A percentile compares a stretch with the other conserved stretches of the same genome.
These are phyloP conservation scores for Chaenocephalus aceratus DNA, from an alignment of 2,113 vertebrate genomes.

Conservation along the genomic window DNA sequence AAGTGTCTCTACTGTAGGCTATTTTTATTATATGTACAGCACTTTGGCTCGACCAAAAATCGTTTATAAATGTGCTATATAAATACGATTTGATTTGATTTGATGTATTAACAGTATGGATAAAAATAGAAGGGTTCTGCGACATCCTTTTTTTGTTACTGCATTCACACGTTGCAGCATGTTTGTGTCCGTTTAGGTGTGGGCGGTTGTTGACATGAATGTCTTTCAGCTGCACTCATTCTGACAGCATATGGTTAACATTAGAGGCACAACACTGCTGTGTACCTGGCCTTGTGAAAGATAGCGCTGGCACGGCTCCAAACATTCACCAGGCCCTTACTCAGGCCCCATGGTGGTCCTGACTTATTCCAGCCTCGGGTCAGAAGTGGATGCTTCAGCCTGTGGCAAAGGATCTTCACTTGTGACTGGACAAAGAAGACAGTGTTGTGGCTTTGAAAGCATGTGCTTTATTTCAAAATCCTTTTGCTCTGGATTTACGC, in stretches of 20 bases:
- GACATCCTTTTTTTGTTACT: not conserved
- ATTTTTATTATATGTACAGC: too few relatives aligned
- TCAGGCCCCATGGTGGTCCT: constrained; percentile 14
- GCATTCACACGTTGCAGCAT: not conserved
- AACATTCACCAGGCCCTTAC: constrained; percentile 17
- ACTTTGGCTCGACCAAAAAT: too few relatives aligned
- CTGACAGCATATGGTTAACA: constrained; percentile 63
- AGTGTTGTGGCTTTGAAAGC: constrained; percentile 20
- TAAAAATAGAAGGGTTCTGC: too few relatives aligned
- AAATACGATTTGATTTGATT: too few relatives aligned
- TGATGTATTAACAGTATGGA: too few relatives aligned
- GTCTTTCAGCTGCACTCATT: not conserved
- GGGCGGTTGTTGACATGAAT: constrained; percentile 1
- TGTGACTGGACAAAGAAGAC: constrained; percentile 43
- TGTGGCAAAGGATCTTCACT: constrained; percentile 24
- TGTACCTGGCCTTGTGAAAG: not conserved
- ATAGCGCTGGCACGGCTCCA: constrained; percentile 22
- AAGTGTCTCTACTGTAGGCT: too few relatives aligned
- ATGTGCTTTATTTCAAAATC: not conserved
- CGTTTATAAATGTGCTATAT: too few relatives aligned
- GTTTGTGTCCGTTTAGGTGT: not conserved
- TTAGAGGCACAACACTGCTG: constrained; percentile 21
- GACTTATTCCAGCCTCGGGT: constrained; percentile 6
- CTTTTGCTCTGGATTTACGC: constrained; percentile 3
- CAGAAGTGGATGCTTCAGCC: not conserved